These are phyloP conservation scores for Stenolophus ochropezus DNA, from an alignment of 2,888 invertebrate genomes.

Conservation along the genomic window DNA sequence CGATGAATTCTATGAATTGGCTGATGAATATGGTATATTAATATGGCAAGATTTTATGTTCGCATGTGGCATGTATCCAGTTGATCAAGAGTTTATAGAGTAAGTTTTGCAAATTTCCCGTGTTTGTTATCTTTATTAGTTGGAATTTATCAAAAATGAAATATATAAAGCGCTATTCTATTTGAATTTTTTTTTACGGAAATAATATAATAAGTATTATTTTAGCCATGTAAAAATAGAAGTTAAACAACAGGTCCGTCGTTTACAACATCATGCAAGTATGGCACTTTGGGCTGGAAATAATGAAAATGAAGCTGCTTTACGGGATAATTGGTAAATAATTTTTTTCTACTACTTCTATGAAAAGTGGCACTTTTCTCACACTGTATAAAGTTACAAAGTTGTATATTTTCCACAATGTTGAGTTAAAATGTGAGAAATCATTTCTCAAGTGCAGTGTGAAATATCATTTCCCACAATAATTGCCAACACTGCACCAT, in stretches of 20 bases:
- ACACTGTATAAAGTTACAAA: too few relatives aligned
- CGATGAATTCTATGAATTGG: constrained; percentile 89
- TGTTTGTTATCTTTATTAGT: too few relatives aligned
- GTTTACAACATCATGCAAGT: constrained; percentile 90
- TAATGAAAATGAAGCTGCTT: constrained; percentile 96
- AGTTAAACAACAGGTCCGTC: constrained; percentile 85
- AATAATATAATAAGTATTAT: too few relatives aligned
- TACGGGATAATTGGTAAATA: constrained; percentile 86
- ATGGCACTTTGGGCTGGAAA: constrained; percentile 94
- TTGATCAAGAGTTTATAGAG: constrained; percentile 81
- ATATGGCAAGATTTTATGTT: constrained; percentile 99
- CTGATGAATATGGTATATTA: constrained; percentile 92
- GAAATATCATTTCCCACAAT: too few relatives aligned
- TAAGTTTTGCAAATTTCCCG: constrained; percentile 69
- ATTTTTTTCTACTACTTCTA: background rate
- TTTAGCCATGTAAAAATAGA: constrained; percentile 83
- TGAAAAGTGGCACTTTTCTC: too few relatives aligned
- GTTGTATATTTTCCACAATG: too few relatives aligned
- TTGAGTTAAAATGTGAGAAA: too few relatives aligned
- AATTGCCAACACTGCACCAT: too few relatives aligned
- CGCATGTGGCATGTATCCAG: constrained; percentile 96
- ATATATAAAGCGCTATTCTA: too few relatives aligned
- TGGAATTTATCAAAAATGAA: too few relatives aligned
- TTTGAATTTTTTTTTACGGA: too few relatives aligned
- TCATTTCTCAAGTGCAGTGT: too few relatives aligned